Conservation (phyloP, 2,113 vertebrate genomes). For the Labeo rohita region DNA sequence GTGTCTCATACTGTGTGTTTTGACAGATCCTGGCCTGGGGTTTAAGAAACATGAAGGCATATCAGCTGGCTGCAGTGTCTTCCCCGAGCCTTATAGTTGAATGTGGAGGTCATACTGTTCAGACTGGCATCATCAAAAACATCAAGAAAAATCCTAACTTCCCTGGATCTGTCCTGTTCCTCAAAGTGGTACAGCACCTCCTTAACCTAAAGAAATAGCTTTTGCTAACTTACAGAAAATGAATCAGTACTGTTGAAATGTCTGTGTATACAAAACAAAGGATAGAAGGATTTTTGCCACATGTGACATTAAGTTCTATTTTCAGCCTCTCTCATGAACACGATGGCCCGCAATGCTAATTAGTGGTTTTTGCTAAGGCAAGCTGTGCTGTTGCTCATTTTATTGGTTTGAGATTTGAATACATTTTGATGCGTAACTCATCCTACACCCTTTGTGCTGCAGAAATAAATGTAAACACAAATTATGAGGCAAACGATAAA, state of each 20-base stretch:
- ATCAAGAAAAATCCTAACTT: slow-evolving; percentile 97
- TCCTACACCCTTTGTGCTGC: background rate
- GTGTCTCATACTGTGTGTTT: slow-evolving; percentile 33
- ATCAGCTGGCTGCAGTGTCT: slow-evolving; percentile 87
- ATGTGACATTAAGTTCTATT: background rate
- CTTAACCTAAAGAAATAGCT: background rate
- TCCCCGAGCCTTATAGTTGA: slow-evolving; percentile 96
- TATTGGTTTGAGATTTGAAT: background rate
- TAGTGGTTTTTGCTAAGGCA: background rate
- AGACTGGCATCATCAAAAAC: slow-evolving; percentile 93
- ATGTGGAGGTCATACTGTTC: slow-evolving; percentile 88
- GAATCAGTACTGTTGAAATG: background rate
- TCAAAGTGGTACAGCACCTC: slow-evolving; percentile 87
- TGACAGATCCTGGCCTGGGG: slow-evolving; percentile 94
- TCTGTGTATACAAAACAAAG: background rate
- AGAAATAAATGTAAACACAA: background rate
- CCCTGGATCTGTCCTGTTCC: slow-evolving; percentile 91
- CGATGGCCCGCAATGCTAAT: background rate
- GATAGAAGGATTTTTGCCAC: background rate
- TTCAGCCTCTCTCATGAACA: background rate
- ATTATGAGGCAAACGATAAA: background rate
- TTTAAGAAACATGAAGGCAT: slow-evolving; percentile 95
- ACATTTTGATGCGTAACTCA: background rate
- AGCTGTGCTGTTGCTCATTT: background rate
- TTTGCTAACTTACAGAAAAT: background rate